Evolutionary conservation across 2,888 invertebrate genomes (phyloP).

Genomic region (Synergus laeviventris): DNA sequence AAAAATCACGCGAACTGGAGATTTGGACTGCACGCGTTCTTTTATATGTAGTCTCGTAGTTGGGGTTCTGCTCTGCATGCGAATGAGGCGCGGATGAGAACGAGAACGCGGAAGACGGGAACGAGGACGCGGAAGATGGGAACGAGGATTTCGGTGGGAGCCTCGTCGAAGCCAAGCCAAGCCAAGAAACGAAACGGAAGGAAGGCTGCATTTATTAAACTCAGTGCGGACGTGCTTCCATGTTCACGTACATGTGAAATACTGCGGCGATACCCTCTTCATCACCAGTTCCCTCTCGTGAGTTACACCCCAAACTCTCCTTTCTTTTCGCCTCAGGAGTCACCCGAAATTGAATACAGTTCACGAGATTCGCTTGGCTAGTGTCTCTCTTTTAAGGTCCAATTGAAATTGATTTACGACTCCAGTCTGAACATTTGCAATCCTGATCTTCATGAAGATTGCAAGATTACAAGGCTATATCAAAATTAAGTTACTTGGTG

Average conservation of each 20-base stretch:
- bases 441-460: too few species aligned
- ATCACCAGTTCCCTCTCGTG: conserved; percentile 38
- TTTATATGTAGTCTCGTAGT: background rate
- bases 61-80: conserved; percentile 61
- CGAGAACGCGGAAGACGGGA: conserved; percentile 46
- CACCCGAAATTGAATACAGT: conserved; percentile 41
- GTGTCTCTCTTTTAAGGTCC: conserved; percentile 7
- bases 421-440: conserved; percentile 19
- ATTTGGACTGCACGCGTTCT: conserved; percentile 49
- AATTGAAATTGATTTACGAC: conserved; percentile 14
- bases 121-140: conserved; percentile 46
- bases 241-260: conserved; percentile 50
- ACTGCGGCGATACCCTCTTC: conserved; percentile 54
- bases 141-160: conserved; percentile 48
- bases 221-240: conserved; percentile 60
- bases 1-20: conserved; percentile 62
- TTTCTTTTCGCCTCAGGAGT: conserved; percentile 37
- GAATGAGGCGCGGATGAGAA: conserved; percentile 59
- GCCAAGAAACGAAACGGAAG: conserved; percentile 68
- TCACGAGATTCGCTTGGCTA: conserved; percentile 12
- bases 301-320: background rate
- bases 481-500: too few species aligned
- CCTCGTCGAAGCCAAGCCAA: conserved; percentile 61
- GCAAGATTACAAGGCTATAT: too few species aligned
- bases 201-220: conserved; percentile 71